phyloP scores from a whole-genome alignment of 2,888 invertebrate species.

The Zygogramma bicolorata region DNA sequence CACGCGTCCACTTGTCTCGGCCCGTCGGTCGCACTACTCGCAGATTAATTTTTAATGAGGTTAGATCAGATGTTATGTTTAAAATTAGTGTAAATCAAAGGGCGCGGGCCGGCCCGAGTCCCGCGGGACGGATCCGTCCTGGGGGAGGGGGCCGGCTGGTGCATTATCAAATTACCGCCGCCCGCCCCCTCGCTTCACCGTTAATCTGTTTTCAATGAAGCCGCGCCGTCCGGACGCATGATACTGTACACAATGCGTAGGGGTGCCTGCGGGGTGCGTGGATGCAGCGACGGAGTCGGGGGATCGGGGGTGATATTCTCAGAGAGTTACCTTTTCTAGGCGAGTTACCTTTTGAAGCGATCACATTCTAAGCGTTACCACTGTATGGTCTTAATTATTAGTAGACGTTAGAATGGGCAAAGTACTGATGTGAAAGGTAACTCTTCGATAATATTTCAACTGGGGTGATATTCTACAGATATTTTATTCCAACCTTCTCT shows the following conservation, averaged over 20 bases:
- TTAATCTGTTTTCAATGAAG: slow-evolving; percentile 69
- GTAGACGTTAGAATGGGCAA: too few species aligned
- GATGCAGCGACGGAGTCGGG: not conserved
- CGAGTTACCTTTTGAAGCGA: too few species aligned
- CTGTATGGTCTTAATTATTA: too few species aligned
- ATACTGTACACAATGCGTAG: slow-evolving; percentile 59
- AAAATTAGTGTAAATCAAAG: slow-evolving; percentile 69
- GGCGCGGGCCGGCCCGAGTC: slow-evolving; percentile 61
- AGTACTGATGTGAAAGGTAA: too few species aligned
- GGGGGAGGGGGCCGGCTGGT: slow-evolving; percentile 58
- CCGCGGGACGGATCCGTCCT: slow-evolving; percentile 56
- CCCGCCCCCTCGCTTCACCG: slow-evolving; percentile 65
- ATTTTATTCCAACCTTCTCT: too few species aligned
- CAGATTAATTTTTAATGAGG: slow-evolving; percentile 67
- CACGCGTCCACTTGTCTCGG: not conserved
- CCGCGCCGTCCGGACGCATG: slow-evolving; percentile 57
- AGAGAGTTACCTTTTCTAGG: not conserved
- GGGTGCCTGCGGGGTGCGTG: slow-evolving; percentile 29
- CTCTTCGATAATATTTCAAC: too few species aligned
- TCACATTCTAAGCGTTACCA: too few species aligned
- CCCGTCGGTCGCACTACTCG: slow-evolving; percentile 45
- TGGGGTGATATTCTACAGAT: too few species aligned
- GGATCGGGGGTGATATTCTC: not conserved
- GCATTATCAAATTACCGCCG: slow-evolving; percentile 69
- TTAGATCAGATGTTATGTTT: slow-evolving; percentile 68